Evolutionary conservation across 2,113 vertebrate species (phyloP).

Genomic region (Mesitornis unicolor): DNA sequence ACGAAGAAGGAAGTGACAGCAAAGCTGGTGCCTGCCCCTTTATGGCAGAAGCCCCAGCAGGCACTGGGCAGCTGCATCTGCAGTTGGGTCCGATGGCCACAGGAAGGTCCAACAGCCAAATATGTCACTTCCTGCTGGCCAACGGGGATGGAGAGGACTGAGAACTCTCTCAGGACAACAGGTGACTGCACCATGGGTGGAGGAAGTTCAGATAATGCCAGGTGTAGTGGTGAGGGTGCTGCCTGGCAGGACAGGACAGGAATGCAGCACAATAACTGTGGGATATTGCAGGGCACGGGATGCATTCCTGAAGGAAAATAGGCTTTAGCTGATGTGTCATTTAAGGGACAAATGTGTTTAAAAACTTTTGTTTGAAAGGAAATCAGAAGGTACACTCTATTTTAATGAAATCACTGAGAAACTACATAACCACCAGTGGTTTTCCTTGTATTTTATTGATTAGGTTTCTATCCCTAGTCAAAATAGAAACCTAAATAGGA

Average conservation of each 20-base stretch:
- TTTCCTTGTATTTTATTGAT: neutral
- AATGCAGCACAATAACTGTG: rapidly evolving
- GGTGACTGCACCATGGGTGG: rapidly evolving
- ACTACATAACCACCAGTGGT: rapidly evolving
- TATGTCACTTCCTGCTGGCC: rapidly evolving
- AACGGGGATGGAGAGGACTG: too few relatives aligned
- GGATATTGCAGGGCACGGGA: rapidly evolving
- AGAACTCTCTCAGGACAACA: rapidly evolving
- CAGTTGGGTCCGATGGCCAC: neutral
- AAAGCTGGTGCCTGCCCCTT: rapidly evolving
- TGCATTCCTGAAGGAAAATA: neutral
- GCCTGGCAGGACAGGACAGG: rapidly evolving
- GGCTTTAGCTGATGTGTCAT: neutral
- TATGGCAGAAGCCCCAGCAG: neutral
- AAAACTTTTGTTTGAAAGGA: neutral
- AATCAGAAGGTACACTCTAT: neutral
- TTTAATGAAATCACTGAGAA: neutral
- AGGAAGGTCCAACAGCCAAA: neutral
- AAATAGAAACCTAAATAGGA: neutral
- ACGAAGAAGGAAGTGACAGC: neutral
- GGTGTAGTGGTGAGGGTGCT: rapidly evolving
- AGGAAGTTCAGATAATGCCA: neutral
- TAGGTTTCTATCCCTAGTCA: neutral
- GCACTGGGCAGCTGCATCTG: neutral
- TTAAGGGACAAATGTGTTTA: neutral